Base-by-base conservation (phyloP, 2,797 vertebrate genomes). In the Prunella strophiata region DNA sequence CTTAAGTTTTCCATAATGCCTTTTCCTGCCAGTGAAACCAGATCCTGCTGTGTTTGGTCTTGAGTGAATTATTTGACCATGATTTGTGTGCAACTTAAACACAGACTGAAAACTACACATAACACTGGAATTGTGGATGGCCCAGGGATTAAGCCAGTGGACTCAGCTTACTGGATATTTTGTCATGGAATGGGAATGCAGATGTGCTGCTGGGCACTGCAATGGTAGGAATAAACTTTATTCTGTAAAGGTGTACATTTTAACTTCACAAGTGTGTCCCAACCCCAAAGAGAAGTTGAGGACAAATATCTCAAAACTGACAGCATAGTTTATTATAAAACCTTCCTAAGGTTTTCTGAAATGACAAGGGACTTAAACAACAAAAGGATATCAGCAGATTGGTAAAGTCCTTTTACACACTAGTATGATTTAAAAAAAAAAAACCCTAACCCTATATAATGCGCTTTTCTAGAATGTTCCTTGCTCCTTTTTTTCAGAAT, bases 21-120 rank as follows among this genome's bases (percentile, higher is more conserved):
- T 96, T 96, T 96, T 91, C 93, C 94, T 94, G 78, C 25, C 81
- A 75, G 58, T 78, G 93, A 92, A 96, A 96, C 38, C 87, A 89
- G 85, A 94, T 77, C 79, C 73, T 85, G 30, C 59, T 25, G 36
- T 84, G 58, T 75, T 91, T 88, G 85, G 86, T 87, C 87, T 52
- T 84, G 62, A 89, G 48, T 72, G 62, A 89, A 94, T 92, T 93
- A 93, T 88, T 91, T 91, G 90, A 89, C 88, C 57, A 47, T 88
- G 87, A 93, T 83, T 88, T 94, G 95, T 88, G 65, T 66, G 68
- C 40, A 87, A 38, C 40, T 73, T 75, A 78, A 93, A 65, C 50
- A 67, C 4, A 83, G 30, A 38, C 51, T 90, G 52, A 57, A 77
- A 94, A 59, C 43, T 73, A 75, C 20, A 66, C 30, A 15, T 71